Percentiles rank a stretch among this genome's conserved stretches.
These are phyloP conservation scores for Vicugna pacos DNA, from an alignment of 2,113 vertebrate species.

Conservation along the genomic window DNA sequence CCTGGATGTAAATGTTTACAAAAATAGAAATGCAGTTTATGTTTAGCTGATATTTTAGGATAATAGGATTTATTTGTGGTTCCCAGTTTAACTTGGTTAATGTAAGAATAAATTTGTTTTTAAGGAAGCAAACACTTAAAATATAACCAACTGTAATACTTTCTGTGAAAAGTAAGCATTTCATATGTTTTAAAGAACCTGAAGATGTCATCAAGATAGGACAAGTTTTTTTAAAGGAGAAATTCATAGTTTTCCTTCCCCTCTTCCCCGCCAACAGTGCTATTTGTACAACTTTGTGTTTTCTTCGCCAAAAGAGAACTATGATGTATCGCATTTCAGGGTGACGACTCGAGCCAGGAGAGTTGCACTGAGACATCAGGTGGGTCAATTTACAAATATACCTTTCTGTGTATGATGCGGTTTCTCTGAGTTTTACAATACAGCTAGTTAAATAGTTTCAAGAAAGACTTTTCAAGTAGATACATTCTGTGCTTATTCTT, in stretches of 20 bases:
- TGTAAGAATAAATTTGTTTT: slow-evolving; percentile 55
- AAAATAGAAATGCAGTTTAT: slow-evolving; percentile 64
- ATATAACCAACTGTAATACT: background rate
- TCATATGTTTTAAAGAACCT: slow-evolving; percentile 38
- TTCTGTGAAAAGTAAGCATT: slow-evolving; percentile 45
- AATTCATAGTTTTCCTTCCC: background rate
- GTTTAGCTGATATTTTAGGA: slow-evolving; percentile 57
- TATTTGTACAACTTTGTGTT: background rate
- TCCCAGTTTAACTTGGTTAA: slow-evolving; percentile 55
- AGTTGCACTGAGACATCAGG: background rate
- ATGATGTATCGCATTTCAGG: background rate
- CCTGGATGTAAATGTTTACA: slow-evolving; percentile 58
- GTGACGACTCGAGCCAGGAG: background rate
- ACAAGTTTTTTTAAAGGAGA: background rate
- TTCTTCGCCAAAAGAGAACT: background rate
- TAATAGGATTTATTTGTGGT: slow-evolving; percentile 63
- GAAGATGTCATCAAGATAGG: background rate
- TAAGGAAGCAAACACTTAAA: slow-evolving; percentile 53
- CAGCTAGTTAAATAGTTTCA: background rate
- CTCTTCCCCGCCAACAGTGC: too few relatives aligned
- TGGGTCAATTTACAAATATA: background rate
- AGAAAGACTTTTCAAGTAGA: slow-evolving; percentile 35
- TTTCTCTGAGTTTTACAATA: background rate
- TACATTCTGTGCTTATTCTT: slow-evolving; percentile 15
- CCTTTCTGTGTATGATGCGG: background rate